Percentiles rank a stretch among this genome's conserved stretches.
Evolutionary conservation across 2,888 invertebrate genomes (phyloP).

Genomic region (Idaea dimidiata): DNA sequence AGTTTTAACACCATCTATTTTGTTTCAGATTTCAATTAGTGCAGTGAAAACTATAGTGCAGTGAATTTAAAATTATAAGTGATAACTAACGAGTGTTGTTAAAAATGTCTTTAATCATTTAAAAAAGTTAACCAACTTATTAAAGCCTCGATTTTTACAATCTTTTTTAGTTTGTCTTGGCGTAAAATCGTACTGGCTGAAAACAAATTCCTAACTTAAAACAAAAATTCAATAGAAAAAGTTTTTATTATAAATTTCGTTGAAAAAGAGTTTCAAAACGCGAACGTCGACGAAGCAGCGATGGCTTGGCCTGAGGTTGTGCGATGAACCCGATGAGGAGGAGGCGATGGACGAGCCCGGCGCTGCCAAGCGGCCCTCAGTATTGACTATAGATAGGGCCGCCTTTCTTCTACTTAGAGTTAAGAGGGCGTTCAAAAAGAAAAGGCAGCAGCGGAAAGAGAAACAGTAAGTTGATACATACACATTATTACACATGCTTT

Average conservation of each 20-base stretch:
- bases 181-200: not conserved
- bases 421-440: conserved; percentile 94
- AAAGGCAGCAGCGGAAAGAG: conserved; percentile 92
- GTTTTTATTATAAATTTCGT: not conserved
- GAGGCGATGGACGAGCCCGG: conserved; percentile 73
- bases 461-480: conserved; percentile 85
- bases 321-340: conserved; percentile 70
- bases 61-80: not conserved
- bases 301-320: conserved; percentile 80
- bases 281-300: conserved; percentile 67
- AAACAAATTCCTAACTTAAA: not conserved
- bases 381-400: conserved; percentile 92
- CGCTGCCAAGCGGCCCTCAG: conserved; percentile 81
- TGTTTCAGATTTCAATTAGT: not conserved
- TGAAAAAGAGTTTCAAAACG: conserved; percentile 44
- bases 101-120: not conserved
- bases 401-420: conserved; percentile 93
- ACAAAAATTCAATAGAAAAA: not conserved
- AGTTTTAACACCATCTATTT: not conserved
- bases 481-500: not conserved
- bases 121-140: not conserved
- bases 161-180: too few species aligned
- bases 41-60: not conserved
- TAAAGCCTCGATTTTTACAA: too few species aligned
- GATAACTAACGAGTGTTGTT: not conserved